These are phyloP conservation scores for Cryptoprocta ferox DNA, from an alignment of 2,797 vertebrate species.

Conservation along the genomic window DNA sequence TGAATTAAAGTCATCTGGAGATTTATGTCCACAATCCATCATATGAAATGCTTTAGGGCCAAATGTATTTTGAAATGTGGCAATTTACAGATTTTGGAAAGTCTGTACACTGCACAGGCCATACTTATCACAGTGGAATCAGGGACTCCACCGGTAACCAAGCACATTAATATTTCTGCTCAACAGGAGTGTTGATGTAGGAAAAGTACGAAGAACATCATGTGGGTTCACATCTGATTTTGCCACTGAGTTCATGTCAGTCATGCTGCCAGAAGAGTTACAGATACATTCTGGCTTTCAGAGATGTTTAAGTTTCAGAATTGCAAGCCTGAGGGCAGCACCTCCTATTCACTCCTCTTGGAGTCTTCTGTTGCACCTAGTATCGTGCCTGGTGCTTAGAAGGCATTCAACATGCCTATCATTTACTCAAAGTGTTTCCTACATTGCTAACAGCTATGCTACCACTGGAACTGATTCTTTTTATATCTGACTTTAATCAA, in stretches of 20 bases:
- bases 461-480: background rate
- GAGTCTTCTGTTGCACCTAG: background rate
- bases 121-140: background rate
- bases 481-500: background rate
- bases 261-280: background rate
- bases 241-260: background rate
- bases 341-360: background rate
- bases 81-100: background rate
- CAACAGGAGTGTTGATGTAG: background rate
- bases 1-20: slow-evolving; percentile 6
- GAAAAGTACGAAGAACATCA: background rate
- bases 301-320: background rate
- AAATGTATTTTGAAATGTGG: background rate
- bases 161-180: background rate
- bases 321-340: background rate
- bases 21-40: background rate
- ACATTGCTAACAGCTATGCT: background rate
- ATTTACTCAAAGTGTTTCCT: background rate
- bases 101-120: background rate
- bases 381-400: background rate
- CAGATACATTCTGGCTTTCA: background rate
- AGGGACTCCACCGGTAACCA: background rate
- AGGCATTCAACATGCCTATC: background rate
- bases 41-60: background rate
- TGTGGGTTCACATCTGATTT: background rate